These are phyloP conservation scores for Gordius sp. DNA, from an alignment of 2,888 invertebrate genomes.

Conservation along the genomic window DNA sequence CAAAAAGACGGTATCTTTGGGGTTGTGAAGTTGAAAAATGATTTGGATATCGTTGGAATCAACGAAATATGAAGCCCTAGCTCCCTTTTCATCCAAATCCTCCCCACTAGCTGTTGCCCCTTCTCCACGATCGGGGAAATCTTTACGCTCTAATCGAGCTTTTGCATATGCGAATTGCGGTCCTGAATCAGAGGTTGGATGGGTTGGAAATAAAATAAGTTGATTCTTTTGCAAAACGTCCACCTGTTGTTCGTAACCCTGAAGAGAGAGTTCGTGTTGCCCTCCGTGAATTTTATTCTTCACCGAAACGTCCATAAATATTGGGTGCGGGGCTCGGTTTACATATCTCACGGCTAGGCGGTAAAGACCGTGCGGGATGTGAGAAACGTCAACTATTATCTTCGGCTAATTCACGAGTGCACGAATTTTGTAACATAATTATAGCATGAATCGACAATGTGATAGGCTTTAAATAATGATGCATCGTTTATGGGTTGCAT, in stretches of 20 bases:
- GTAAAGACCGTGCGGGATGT: slow-evolving; percentile 7
- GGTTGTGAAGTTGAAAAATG: background rate
- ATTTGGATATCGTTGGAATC: background rate
- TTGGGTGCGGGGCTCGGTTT: background rate
- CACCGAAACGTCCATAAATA: slow-evolving; percentile 5
- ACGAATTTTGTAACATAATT: no score
- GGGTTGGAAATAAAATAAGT: background rate
- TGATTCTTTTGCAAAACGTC: background rate
- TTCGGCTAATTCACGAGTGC: background rate
- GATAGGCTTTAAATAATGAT: no score
- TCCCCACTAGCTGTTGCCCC: background rate
- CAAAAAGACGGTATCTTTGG: background rate
- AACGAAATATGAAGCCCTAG: background rate
- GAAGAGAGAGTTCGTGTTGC: background rate
- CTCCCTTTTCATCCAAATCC: background rate
- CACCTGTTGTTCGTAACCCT: background rate
- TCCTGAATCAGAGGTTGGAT: background rate
- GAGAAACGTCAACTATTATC: slow-evolving; percentile 2
- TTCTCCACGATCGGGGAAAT: no score
- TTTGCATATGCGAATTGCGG: background rate
- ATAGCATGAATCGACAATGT: no score
- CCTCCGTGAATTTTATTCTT: background rate
- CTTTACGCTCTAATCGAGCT: no score
- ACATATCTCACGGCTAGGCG: background rate
- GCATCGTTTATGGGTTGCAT: no score